phyloP scores from a whole-genome alignment of 92 coral and sea anemone genomes.

The Phenganax stokvisi region DNA sequence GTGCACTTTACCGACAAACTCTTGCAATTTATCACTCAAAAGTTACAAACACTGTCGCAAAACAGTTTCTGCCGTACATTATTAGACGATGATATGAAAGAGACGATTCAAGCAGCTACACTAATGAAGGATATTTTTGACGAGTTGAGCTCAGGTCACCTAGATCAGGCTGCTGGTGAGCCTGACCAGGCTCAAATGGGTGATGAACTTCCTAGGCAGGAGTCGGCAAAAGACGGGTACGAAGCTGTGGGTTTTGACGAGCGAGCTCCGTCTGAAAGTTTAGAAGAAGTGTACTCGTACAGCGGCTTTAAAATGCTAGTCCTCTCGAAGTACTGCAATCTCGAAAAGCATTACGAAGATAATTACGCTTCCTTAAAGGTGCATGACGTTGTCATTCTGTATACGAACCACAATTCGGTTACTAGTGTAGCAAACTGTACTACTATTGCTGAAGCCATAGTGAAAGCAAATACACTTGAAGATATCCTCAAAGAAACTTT shows the following conservation, averaged over 20 bases:
- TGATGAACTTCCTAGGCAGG: no score
- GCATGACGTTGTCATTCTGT: not conserved
- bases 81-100: not conserved
- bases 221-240: no score
- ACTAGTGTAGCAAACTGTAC: not conserved
- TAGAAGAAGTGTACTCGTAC: not conserved
- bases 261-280: not conserved
- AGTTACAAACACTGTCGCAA: not conserved
- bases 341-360: not conserved
- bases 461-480: not conserved
- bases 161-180: not conserved
- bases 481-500: conserved; percentile 6
- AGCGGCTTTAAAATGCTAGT: not conserved
- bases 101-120: not conserved
- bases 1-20: conserved; percentile 7
- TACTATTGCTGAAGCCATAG: not conserved
- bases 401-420: not conserved
- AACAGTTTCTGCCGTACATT: not conserved
- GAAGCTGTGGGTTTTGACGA: not conserved
- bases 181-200: not conserved
- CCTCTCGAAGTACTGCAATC: not conserved
- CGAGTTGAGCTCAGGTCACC: not conserved
- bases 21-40: not conserved
- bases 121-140: not conserved
- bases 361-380: not conserved